These are phyloP conservation scores for Xenentodon cancila DNA, from an alignment of 2,797 vertebrate species.

Conservation along the genomic window DNA sequence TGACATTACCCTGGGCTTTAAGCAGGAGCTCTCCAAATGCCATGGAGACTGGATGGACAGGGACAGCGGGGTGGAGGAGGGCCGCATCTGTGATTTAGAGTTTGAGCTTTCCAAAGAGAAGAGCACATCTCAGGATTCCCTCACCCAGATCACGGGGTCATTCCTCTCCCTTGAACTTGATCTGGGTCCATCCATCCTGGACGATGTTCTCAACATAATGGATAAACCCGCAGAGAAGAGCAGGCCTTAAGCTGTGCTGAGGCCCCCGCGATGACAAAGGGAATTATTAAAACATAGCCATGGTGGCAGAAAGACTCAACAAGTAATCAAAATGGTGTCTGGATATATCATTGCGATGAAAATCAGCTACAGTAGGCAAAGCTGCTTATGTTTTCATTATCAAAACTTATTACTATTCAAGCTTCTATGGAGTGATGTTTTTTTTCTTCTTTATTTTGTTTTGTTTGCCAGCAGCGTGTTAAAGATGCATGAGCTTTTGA, in stretches of 20 bases:
- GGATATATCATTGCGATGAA: conserved; percentile 74
- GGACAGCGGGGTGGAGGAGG: conserved; percentile 89
- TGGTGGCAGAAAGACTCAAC: conserved; percentile 55
- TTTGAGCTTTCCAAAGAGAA: conserved; percentile 88
- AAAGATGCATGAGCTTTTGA: conserved; percentile 77
- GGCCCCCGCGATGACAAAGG: conserved; percentile 54
- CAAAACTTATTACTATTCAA: conserved; percentile 72
- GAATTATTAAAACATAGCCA: conserved; percentile 63
- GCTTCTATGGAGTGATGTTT: conserved; percentile 73
- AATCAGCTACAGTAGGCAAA: conserved; percentile 64
- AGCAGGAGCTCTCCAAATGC: conserved; percentile 87
- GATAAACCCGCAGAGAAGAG: conserved; percentile 85
- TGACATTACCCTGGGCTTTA: conserved; percentile 73
- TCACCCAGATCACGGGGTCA: conserved; percentile 89
- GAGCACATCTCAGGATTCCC: conserved; percentile 88
- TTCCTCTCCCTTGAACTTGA: conserved; percentile 95
- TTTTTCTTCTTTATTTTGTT: conserved; percentile 42
- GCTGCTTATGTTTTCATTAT: conserved; percentile 77
- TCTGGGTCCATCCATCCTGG: conserved; percentile 96
- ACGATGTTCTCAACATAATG: conserved; percentile 98
- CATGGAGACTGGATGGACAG: conserved; percentile 89
- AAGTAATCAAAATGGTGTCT: conserved; percentile 70
- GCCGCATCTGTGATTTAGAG: conserved; percentile 81
- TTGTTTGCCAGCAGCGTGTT: conserved; percentile 72
- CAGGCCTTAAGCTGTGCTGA: conserved; percentile 73